phyloP scores from a whole-genome alignment of 2,113 vertebrate species.

The Emydura subglobosa region DNA sequence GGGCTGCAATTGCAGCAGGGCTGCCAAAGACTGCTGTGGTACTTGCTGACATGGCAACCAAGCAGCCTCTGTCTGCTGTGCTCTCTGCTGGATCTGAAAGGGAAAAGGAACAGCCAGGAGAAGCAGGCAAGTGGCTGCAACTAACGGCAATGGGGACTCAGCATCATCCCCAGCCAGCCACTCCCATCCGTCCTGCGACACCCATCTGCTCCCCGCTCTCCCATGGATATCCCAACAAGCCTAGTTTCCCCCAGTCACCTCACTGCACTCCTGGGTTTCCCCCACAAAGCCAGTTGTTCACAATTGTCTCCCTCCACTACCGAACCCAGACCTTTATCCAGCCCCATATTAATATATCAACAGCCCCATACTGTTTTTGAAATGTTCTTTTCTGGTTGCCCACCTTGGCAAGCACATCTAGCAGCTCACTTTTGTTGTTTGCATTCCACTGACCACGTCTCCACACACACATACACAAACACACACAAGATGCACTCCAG shows the following conservation, averaged over 20 bases:
- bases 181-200: neutral
- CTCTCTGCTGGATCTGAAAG: neutral
- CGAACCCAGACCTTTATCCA: neutral
- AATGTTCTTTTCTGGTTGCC: neutral
- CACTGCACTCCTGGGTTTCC: neutral
- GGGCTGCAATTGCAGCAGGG: neutral
- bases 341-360: neutral
- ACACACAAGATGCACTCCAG: too few species aligned
- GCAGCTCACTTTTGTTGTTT: too few species aligned
- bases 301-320: neutral
- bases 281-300: neutral
- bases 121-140: neutral
- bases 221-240: neutral
- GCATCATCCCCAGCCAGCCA: neutral
- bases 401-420: neutral
- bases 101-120: neutral
- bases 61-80: neutral
- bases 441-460: too few species aligned
- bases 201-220: neutral
- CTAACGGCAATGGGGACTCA: neutral
- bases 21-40: neutral
- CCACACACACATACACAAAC: neutral
- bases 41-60: neutral
- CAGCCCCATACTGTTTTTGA: neutral
- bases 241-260: rapidly evolving